Conservation (phyloP, 2,113 vertebrate species). For the Corvus cornix region DNA sequence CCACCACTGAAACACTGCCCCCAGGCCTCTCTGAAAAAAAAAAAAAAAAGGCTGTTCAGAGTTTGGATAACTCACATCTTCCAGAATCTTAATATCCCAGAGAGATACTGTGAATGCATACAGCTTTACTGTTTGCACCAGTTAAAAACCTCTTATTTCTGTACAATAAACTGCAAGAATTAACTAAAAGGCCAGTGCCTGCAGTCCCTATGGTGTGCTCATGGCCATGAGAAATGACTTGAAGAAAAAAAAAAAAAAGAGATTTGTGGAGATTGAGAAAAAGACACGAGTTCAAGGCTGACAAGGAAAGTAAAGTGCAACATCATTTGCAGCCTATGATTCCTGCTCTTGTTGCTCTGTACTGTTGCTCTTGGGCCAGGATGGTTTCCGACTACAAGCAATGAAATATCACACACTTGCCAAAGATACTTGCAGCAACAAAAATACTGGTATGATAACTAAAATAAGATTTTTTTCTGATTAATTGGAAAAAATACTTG, state of each 20-base stretch:
- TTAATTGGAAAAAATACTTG: background rate
- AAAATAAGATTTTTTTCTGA: background rate
- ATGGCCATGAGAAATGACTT: fast-evolving
- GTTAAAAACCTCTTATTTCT: background rate
- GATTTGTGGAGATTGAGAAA: no score
- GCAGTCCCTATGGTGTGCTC: background rate
- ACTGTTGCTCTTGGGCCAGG: background rate
- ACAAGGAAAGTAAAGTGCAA: background rate
- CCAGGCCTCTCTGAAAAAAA: fast-evolving
- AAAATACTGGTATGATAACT: background rate
- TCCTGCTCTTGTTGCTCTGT: background rate
- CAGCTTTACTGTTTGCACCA: background rate
- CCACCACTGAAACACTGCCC: background rate
- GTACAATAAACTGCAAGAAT: background rate
- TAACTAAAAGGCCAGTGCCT: background rate
- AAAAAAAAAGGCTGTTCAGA: background rate
- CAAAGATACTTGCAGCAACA: background rate
- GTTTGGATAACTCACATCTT: background rate
- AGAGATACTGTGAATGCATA: background rate
- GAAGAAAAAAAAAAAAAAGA: no score
- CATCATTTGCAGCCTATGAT: background rate
- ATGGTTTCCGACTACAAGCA: background rate
- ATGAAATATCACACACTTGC: background rate
- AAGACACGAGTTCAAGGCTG: background rate
- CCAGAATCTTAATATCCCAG: background rate